A percentile compares a stretch with the other conserved stretches of the same genome.
Conservation (phyloP, 1,140 invertebrate genomes). For the Oncopeltus fasciatus region DNA sequence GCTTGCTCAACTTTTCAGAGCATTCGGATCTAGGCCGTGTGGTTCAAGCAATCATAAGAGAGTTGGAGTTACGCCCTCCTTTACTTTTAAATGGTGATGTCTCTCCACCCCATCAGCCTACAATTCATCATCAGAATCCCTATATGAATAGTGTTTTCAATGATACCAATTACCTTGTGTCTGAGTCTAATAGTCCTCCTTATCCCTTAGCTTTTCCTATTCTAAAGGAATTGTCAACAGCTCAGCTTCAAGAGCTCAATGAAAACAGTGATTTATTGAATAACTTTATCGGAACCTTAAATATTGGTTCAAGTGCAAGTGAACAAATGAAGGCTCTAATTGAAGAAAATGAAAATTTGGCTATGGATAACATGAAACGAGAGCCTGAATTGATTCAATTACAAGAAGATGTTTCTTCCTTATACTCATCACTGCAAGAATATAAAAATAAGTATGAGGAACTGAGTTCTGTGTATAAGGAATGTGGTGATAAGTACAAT, state of each 20-base stretch:
- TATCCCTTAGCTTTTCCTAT: slow-evolving; percentile 32
- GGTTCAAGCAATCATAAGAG: slow-evolving; percentile 59
- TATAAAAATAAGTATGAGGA: slow-evolving; percentile 22
- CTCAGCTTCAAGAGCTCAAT: slow-evolving; percentile 51
- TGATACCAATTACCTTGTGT: neutral
- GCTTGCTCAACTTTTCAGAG: slow-evolving; percentile 54
- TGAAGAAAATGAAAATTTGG: slow-evolving; percentile 51
- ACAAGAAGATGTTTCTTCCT: slow-evolving; percentile 3
- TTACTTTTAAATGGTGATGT: slow-evolving; percentile 22
- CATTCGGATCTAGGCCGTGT: slow-evolving; percentile 63
- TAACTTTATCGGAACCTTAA: slow-evolving; percentile 43
- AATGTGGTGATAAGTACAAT: slow-evolving; percentile 14
- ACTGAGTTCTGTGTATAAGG: slow-evolving; percentile 8
- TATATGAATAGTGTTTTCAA: neutral
- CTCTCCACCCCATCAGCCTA: neutral
- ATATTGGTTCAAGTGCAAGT: slow-evolving; percentile 48
- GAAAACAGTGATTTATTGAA: slow-evolving; percentile 49
- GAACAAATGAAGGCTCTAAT: slow-evolving; percentile 52
- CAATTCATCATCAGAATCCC: neutral
- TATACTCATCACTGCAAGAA: neutral
- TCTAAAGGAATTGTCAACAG: slow-evolving; percentile 44
- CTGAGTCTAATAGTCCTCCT: neutral
- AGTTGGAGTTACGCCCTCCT: slow-evolving; percentile 52
- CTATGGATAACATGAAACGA: slow-evolving; percentile 25
- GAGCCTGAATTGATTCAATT: slow-evolving; percentile 1